Percentiles rank a stretch among this genome's conserved stretches.
Conservation (phyloP, 2,797 vertebrate genomes). For the Etheostoma perlongum region DNA sequence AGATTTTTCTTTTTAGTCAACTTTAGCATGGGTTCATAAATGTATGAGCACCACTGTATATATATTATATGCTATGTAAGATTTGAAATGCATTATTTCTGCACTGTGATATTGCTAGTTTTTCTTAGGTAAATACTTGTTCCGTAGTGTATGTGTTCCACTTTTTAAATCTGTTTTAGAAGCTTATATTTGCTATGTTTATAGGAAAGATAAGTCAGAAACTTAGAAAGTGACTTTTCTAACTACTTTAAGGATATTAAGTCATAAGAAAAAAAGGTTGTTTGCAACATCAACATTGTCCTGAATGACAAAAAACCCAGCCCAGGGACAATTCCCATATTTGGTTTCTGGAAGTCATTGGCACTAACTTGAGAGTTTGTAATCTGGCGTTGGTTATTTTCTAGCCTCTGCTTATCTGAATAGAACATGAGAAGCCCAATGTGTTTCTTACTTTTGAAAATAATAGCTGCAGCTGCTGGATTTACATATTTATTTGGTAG, state of each 20-base stretch:
- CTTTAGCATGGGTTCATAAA: too few species aligned
- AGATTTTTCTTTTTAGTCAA: too few species aligned
- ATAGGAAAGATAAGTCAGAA: neutral
- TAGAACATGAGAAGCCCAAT: slow-evolving; percentile 70
- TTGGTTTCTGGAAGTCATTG: slow-evolving; percentile 39
- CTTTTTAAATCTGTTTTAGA: neutral
- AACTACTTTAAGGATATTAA: neutral
- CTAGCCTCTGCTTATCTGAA: slow-evolving; percentile 72
- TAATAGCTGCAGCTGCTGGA: slow-evolving; percentile 48
- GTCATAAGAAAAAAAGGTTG: neutral
- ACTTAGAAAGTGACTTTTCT: slow-evolving; percentile 7
- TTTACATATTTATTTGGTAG: slow-evolving; percentile 80
- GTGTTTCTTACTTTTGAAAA: slow-evolving; percentile 67
- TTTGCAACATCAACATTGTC: slow-evolving; percentile 7
- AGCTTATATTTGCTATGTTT: neutral
- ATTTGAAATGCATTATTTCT: neutral
- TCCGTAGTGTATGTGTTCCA: neutral
- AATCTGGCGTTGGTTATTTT: slow-evolving; percentile 69
- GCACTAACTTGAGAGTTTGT: slow-evolving; percentile 61
- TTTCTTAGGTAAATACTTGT: neutral
- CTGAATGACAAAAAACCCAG: slow-evolving; percentile 37
- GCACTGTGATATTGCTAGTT: neutral
- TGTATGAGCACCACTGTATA: too few species aligned
- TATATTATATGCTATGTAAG: neutral
- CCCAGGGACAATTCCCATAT: slow-evolving; percentile 13